These are phyloP conservation scores for Cylas formicarius DNA, from an alignment of 1,140 invertebrate species.

Conservation along the genomic window DNA sequence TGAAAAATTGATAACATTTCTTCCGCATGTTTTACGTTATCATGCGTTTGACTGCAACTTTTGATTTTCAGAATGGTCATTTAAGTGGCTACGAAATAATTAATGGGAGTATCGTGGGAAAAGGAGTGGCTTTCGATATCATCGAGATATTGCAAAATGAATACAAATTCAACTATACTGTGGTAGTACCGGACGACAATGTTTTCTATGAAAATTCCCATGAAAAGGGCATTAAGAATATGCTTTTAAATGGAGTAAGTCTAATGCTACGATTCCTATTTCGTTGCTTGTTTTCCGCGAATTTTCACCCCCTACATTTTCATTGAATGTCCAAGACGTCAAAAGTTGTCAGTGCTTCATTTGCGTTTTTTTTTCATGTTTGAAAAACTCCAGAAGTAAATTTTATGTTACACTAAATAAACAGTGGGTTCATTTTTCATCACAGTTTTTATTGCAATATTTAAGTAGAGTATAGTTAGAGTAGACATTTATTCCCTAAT, in stretches of 20 bases:
- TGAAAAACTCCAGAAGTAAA: too few relatives aligned
- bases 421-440: too few relatives aligned
- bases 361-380: too few relatives aligned
- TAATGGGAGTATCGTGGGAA: constrained; percentile 52
- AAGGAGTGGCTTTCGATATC: constrained; percentile 64
- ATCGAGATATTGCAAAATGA: constrained; percentile 59
- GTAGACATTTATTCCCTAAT: too few relatives aligned
- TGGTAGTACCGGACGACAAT: constrained; percentile 53
- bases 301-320: too few relatives aligned
- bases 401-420: too few relatives aligned
- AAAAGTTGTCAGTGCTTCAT: too few relatives aligned
- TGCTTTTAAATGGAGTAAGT: constrained; percentile 52
- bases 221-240: constrained; percentile 50
- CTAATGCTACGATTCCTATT: background rate
- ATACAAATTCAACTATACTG: constrained; percentile 65
- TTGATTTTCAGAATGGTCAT: constrained; percentile 50
- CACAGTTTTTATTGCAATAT: too few relatives aligned
- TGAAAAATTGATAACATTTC: background rate
- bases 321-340: too few relatives aligned
- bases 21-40: background rate
- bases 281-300: background rate
- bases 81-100: constrained; percentile 48
- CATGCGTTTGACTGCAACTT: too few relatives aligned
- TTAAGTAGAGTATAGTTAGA: too few relatives aligned
- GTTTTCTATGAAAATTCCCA: constrained; percentile 44